Evolutionary conservation across 2,797 vertebrate genomes (phyloP), one percentile per base, ranked within the genome.

Genomic region (Hydrolagus colliei): DNA sequence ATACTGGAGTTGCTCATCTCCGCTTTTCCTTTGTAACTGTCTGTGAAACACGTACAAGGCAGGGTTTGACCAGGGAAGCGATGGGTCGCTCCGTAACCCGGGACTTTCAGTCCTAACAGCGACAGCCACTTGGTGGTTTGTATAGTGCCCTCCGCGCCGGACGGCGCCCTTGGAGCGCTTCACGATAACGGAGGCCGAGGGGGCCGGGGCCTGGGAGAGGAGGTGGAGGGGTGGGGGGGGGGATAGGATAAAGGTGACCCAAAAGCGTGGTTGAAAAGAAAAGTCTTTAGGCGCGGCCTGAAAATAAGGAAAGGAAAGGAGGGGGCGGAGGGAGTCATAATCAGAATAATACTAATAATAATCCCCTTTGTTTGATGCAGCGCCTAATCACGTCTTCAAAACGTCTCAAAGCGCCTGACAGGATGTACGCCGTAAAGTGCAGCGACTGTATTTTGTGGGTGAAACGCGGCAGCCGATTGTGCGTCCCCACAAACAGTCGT

Each of bases 1-100:
- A 99, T 96, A 12, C 94, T 97, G 85, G 96, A 96, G 12, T 95
- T 95, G 0, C 92, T 89, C 73, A 98, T 97, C 88, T 92, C 91
- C 0, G 97, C 98, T 86, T 97, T 93, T 18, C 91, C 92, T 87
- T 89, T 92, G 86, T 96, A 97, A 52, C 93, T 87, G 88, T 92
- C 96, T 97, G 90, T 86, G 13, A 14, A n/a, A 52, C 41, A 52
- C 13, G 86, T 86, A 35, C 1, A 27, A 73, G 4, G 4, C 72
- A 27, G 72, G 16, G 16, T 73, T 18, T 18, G 73, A 85, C 61
- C 72, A 87, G 74, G 11, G 32, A 35, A 11, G 1, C 9, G 14
- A 41, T 76, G 8, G 8, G 9, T 32, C 12, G 3, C 27, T 52
- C 41, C 2, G 41, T 52, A 6, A 3, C 41, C 41, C 1, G 2